Percentiles rank a stretch among this genome's conserved stretches.
phyloP scores from a whole-genome alignment of 1,140 invertebrate species.

The Drosophila asahinai region DNA sequence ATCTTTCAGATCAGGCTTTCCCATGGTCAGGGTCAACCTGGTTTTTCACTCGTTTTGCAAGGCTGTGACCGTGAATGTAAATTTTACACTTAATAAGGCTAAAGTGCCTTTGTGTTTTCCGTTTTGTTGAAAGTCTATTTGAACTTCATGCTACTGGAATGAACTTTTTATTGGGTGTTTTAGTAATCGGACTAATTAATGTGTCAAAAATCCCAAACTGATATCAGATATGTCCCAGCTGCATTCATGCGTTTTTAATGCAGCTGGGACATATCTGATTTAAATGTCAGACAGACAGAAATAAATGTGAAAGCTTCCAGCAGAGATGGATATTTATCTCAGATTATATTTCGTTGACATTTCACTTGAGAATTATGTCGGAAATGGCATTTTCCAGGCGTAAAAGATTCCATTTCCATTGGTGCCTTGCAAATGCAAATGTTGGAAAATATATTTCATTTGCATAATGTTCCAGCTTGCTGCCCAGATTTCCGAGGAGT shows the following conservation, averaged over 20 bases:
- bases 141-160: not conserved
- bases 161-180: not conserved
- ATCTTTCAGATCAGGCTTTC: not conserved
- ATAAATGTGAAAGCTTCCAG: constrained; percentile 7
- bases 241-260: too few species aligned
- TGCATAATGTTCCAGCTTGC: constrained; percentile 55
- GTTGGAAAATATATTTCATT: constrained; percentile 65
- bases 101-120: too few species aligned
- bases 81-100: not conserved
- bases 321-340: constrained; percentile 31
- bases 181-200: not conserved
- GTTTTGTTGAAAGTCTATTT: not conserved
- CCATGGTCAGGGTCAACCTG: constrained; percentile 28
- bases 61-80: constrained; percentile 12
- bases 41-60: not conserved
- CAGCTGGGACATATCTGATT: too few species aligned
- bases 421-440: constrained; percentile 53
- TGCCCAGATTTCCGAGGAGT: constrained; percentile 41
- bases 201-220: too few species aligned
- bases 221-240: not conserved
- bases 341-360: constrained; percentile 28
- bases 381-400: constrained; percentile 39
- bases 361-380: constrained; percentile 44
- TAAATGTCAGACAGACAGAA: not conserved
- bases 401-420: constrained; percentile 30